These are phyloP conservation scores for Ursus arctos DNA, from an alignment of 2,113 vertebrate genomes.

Conservation along the genomic window DNA sequence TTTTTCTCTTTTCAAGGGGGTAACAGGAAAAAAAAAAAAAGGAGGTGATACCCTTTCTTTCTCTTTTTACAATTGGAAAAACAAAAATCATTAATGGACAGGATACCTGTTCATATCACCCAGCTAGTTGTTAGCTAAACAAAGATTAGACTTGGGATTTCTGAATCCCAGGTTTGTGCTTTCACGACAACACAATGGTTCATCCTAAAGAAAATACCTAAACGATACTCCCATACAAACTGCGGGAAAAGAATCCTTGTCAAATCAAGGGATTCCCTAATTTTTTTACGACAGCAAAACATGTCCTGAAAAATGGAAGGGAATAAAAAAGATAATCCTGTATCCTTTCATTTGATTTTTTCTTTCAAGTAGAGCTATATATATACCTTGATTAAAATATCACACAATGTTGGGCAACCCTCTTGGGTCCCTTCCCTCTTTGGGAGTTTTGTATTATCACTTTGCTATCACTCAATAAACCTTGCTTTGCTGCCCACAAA, in stretches of 20 bases:
- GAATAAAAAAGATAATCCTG: neutral
- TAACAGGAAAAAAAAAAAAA: neutral
- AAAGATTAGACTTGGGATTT: neutral
- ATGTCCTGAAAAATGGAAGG: neutral
- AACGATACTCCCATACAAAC: neutral
- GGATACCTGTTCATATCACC: neutral
- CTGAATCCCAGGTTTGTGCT: neutral
- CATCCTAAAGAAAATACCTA: neutral
- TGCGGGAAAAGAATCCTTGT: neutral
- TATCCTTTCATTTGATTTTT: neutral
- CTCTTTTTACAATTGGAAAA: neutral
- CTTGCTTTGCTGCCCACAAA: neutral
- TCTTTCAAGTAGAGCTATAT: neutral
- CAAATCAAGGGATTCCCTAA: neutral
- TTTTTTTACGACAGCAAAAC: neutral
- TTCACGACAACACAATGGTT: neutral
- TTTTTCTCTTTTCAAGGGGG: neutral
- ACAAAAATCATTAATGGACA: neutral
- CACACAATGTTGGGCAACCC: neutral
- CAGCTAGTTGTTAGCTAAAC: neutral
- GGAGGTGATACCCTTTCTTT: neutral
- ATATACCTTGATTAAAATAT: conserved; percentile 55
- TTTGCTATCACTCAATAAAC: neutral
- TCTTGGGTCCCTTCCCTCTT: neutral
- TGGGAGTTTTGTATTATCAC: neutral